phyloP scores from a whole-genome alignment of 2,888 invertebrate genomes.

The Xanthorhoe spadicearia region DNA sequence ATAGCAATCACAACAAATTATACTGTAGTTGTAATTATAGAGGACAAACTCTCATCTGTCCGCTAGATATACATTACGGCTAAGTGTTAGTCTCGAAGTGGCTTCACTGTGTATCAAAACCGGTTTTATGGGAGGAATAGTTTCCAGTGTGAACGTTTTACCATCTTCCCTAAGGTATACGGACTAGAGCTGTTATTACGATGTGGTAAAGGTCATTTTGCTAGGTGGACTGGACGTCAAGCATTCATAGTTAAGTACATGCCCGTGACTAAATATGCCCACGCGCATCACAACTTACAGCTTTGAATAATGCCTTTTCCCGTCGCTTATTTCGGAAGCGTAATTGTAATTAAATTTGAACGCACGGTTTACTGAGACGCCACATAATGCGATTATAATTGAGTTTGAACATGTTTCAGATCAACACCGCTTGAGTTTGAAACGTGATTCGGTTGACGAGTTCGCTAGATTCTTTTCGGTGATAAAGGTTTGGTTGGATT shows the following conservation, averaged over 20 bases:
- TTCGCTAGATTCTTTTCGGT: slow-evolving; percentile 11
- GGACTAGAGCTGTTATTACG: slow-evolving; percentile 6
- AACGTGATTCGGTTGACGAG: slow-evolving; percentile 37
- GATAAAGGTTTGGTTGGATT: neutral
- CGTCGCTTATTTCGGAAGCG: slow-evolving; percentile 66
- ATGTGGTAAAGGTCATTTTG: slow-evolving; percentile 27
- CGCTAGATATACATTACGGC: slow-evolving; percentile 30
- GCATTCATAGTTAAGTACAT: slow-evolving; percentile 64
- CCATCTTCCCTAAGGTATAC: slow-evolving; percentile 35
- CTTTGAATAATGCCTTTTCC: slow-evolving; percentile 65
- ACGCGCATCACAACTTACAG: slow-evolving; percentile 73
- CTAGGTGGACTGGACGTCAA: slow-evolving; percentile 51
- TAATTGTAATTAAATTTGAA: slow-evolving; percentile 73
- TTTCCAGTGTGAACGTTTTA: slow-evolving; percentile 62
- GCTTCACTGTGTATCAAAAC: slow-evolving; percentile 63
- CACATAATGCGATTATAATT: slow-evolving; percentile 72
- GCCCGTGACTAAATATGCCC: slow-evolving; percentile 79
- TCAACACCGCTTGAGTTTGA: slow-evolving; percentile 47
- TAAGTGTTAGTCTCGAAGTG: slow-evolving; percentile 61
- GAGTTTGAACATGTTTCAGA: slow-evolving; percentile 63
- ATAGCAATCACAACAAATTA: neutral
- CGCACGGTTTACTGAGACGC: slow-evolving; percentile 71
- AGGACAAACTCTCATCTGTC: slow-evolving; percentile 22
- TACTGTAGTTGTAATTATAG: neutral
- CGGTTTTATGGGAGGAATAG: slow-evolving; percentile 72